Evolutionary conservation across 1,140 invertebrate species (phyloP).

Genomic region (Pseudachorutes palmiensis): DNA sequence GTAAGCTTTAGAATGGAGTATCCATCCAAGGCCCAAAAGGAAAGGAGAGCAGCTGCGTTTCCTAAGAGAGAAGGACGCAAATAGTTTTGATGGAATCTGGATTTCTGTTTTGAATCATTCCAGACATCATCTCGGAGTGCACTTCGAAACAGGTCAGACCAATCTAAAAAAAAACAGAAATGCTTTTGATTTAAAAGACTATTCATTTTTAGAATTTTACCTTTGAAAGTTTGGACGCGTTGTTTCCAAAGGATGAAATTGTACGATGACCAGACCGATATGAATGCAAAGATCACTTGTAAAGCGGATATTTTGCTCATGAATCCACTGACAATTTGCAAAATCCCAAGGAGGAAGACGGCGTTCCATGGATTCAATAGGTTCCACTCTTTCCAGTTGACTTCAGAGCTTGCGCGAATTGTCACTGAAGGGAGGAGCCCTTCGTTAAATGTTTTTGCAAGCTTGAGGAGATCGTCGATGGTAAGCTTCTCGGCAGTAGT

Average conservation of each 20-base stretch:
- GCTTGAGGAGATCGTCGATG: background rate
- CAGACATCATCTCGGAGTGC: too few relatives aligned
- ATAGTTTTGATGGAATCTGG: too few relatives aligned
- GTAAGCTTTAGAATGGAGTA: too few relatives aligned
- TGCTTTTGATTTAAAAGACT: background rate
- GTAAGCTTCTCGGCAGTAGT: background rate
- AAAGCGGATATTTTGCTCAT: background rate
- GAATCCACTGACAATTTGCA: background rate
- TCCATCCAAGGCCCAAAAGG: too few relatives aligned
- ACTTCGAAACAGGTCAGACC: too few relatives aligned
- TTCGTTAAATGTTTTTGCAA: background rate
- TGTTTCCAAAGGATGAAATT: background rate
- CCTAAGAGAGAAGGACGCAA: too few relatives aligned
- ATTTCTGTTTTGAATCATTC: too few relatives aligned
- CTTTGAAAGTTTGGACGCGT: background rate
- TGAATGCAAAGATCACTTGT: background rate
- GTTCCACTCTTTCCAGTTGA: background rate
- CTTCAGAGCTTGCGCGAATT: background rate
- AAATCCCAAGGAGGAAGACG: background rate
- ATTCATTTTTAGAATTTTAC: background rate
- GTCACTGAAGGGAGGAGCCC: background rate
- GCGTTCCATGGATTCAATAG: background rate
- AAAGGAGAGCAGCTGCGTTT: too few relatives aligned
- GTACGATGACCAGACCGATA: background rate
- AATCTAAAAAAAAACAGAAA: background rate